Percentiles rank a stretch among this genome's conserved stretches.
Conservation (phyloP, 2,888 invertebrate species). For the Dynastes tityus region DNA sequence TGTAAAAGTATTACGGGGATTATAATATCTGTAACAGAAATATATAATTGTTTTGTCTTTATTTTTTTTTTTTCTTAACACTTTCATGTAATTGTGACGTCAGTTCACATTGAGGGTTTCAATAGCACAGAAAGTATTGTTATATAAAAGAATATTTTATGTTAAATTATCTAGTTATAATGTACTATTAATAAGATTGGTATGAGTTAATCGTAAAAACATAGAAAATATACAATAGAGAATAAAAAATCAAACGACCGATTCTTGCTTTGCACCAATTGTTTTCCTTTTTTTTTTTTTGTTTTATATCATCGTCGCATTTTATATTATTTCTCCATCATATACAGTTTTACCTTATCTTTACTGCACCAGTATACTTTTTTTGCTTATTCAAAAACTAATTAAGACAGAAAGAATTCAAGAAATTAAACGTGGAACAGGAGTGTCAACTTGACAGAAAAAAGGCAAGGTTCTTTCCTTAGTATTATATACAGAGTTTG, state of each 20-base stretch:
- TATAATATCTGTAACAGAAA: constrained; percentile 25
- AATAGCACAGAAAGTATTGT: too few relatives aligned
- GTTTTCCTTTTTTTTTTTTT: not conserved
- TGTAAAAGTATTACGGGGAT: too few relatives aligned
- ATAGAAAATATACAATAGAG: constrained; percentile 25
- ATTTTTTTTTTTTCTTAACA: too few relatives aligned
- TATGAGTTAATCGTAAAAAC: constrained; percentile 14
- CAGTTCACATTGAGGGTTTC: too few relatives aligned
- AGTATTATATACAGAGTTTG: too few relatives aligned
- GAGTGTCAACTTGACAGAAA: not conserved
- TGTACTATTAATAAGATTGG: not conserved
- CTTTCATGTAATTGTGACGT: too few relatives aligned
- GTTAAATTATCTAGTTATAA: constrained; percentile 24
- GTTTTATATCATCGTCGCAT: not conserved
- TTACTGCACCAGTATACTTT: constrained; percentile 7
- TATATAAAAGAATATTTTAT: not conserved
- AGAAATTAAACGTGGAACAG: not conserved
- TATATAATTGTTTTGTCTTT: not conserved
- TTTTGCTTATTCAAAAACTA: not conserved
- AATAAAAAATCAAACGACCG: constrained; percentile 23
- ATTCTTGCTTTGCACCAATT: constrained; percentile 28
- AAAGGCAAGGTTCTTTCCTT: not conserved
- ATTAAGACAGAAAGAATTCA: not conserved
- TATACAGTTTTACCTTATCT: not conserved
- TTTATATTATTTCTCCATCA: constrained; percentile 8